Evolutionary conservation across 2,113 vertebrate genomes (phyloP), one percentile per base, ranked within the genome.

Genomic region (Zosterops hypoxanthus): DNA sequence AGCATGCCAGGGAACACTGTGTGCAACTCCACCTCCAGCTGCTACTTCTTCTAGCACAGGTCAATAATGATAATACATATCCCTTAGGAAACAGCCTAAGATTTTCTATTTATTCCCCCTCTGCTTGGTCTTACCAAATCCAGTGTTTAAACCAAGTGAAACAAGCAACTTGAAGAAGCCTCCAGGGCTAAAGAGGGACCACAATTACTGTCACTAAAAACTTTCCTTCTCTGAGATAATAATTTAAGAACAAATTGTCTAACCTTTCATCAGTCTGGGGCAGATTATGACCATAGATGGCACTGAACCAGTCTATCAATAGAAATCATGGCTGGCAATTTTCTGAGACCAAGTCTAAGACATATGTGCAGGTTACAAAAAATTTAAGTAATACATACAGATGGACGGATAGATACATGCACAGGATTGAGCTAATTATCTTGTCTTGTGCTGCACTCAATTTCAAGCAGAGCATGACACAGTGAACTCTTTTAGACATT

Each of bases 31-130:
- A 85, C 55, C 59, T 94, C 70, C 89, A 76, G 71, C 82, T 94
- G 79, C 47, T 97, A 44, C 82, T 97, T 95, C 75, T 96, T 64
- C 47, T 82, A 80, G n/a, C 86, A 53, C 44, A 95, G 56, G 64
- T 97, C 95, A 97, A 94, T 96, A 97, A 91, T 68, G 68, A 72
- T 88, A 95, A 95, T 93, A 75, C 20, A 7, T 44, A 92, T 84
- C 80, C 56, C 57, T 83, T 44, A 88, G 71, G 79, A 97, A 96
- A 90, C 0, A 8, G 34, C 55, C 59, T 88, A 63, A 61, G 52
- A 80, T 76, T 94, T 96, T 89, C 29, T 64, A 18, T 34, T 68
- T 81, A 44, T 75, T 47, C 13, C 39, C 26, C 20, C 65, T 7
- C n/a, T 93, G 36, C 88, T 36, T 87, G 50, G 44, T 36, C 33